A percentile compares a stretch with the other conserved stretches of the same genome.
Conservation (phyloP, 2,888 invertebrate species). For the Pseudolycoriella hygida region DNA sequence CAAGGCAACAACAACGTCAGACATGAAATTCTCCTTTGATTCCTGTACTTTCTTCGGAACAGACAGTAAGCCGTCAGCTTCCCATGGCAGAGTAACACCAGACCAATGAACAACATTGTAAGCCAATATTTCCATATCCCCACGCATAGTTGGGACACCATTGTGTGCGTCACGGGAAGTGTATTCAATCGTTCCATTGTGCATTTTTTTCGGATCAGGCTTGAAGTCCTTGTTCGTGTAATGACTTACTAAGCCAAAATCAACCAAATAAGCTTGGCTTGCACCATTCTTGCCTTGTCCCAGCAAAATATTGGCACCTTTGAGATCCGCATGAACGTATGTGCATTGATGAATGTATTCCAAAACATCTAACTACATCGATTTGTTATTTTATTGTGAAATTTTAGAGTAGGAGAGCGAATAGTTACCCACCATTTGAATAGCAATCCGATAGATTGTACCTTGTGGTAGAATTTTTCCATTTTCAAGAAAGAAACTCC, state of each 20-base stretch:
- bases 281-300: constrained; percentile 45
- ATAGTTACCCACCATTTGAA: constrained; percentile 57
- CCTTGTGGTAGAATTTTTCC: constrained; percentile 46
- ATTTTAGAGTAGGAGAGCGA: not conserved
- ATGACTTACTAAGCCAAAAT: constrained; percentile 78
- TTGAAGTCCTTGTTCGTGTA: constrained; percentile 64
- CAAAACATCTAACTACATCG: constrained; percentile 70
- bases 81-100: constrained; percentile 72
- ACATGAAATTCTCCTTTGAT: constrained; percentile 50
- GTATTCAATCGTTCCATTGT: constrained; percentile 95
- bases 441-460: constrained; percentile 61
- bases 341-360: constrained; percentile 83
- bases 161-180: constrained; percentile 91
- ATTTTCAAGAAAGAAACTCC: constrained; percentile 54
- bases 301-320: constrained; percentile 82
- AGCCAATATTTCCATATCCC: constrained; percentile 85
- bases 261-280: constrained; percentile 70
- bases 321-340: constrained; percentile 91
- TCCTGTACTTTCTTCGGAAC: constrained; percentile 44
- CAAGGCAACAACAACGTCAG: constrained; percentile 22
- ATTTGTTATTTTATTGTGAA: constrained; percentile 1
- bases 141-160: constrained; percentile 73
- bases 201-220: constrained; percentile 78
- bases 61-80: constrained; percentile 36
- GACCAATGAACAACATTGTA: constrained; percentile 92